Evolutionary conservation across 2,113 vertebrate genomes (phyloP), one percentile per base, ranked within the genome.

Genomic region (Petrocephalus zakoni): DNA sequence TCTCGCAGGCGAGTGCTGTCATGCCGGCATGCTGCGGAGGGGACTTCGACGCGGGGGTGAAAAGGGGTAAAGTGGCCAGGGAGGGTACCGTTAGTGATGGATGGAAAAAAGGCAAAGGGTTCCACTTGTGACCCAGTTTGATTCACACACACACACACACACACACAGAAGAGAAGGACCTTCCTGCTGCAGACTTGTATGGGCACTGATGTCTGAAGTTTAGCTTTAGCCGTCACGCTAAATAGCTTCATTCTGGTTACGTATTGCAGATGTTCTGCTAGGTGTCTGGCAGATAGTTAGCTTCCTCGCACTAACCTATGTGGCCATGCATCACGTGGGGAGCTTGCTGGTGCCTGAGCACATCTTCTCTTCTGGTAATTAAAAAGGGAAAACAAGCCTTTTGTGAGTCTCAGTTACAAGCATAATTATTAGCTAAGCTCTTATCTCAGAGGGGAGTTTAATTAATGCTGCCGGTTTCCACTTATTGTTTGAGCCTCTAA

Each of bases 381-480:
- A 88, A n/a, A 55, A 49, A 37, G 37, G 49, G 17, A 52, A 88
- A 51, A 52, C 58, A 53, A 13, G 25, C 72, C 68, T 81, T 83
- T 88, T 53, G 87, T 81, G 87, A 29, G 72, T 88, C 29, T 88
- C 29, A 22, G 72, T 88, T 37, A 88, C 51, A 81, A 88, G 51
- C 34, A 37, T 78, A 78, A 52, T 88, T 88, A 88, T 68, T n/a
- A 53, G 49, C 64, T 61, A 42, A 4, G 25, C 47, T 53, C 55
- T 87, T 87, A 42, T 64, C 86, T 47, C 86, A 75, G 64, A 72
- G 58, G 1, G 17, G 46, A 58, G 47, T 55, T 42, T 87, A 81
- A 88, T 88, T 88, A 88, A 88, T 53, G 84, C 46, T n/a, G 51
- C 84, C 22, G n/a, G 46, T 85, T 85, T 85, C 51, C 84, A 25